A percentile compares a stretch with the other conserved stretches of the same genome.
These are phyloP conservation scores for Zaprionus ornatus DNA, from an alignment of 1,140 invertebrate species.

Conservation along the genomic window DNA sequence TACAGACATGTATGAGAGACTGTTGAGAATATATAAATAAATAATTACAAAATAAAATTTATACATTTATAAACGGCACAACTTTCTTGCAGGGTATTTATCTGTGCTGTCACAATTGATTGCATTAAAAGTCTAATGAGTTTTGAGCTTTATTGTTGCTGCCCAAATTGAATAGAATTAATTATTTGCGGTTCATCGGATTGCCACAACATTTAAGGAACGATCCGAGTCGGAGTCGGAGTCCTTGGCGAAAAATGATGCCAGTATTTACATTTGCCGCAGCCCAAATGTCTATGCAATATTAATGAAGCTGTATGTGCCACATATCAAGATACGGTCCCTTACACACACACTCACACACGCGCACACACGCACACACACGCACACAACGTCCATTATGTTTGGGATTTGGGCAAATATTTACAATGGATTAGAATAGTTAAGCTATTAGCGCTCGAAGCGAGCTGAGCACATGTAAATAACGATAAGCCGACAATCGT, in stretches of 20 bases:
- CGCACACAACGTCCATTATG: slow-evolving; percentile 23
- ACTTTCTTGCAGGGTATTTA: slow-evolving; percentile 1
- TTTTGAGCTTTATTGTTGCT: slow-evolving; percentile 20
- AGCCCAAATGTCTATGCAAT: slow-evolving; percentile 20
- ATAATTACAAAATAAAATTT: neutral
- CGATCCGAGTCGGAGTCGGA: neutral
- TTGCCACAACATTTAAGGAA: slow-evolving; percentile 11
- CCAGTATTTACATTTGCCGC: slow-evolving; percentile 40
- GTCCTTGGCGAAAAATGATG: slow-evolving; percentile 28
- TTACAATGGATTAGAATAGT: slow-evolving; percentile 59
- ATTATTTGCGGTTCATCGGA: slow-evolving; percentile 46
- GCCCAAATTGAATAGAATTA: slow-evolving; percentile 45
- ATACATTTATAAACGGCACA: too few relatives aligned
- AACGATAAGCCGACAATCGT: slow-evolving; percentile 69
- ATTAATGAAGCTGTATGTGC: slow-evolving; percentile 55
- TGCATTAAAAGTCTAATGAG: slow-evolving; percentile 26
- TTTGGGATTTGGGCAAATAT: slow-evolving; percentile 49
- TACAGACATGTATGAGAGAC: too few relatives aligned
- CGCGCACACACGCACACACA: neutral
- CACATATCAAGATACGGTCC: slow-evolving; percentile 24
- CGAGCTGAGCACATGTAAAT: slow-evolving; percentile 58
- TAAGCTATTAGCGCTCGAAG: slow-evolving; percentile 55
- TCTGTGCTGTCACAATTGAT: slow-evolving; percentile 23
- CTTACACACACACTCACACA: slow-evolving; percentile 5
- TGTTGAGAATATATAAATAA: too few relatives aligned